These are phyloP conservation scores for Herpailurus yagouaroundi DNA, from an alignment of 2,113 vertebrate species.

Conservation along the genomic window DNA sequence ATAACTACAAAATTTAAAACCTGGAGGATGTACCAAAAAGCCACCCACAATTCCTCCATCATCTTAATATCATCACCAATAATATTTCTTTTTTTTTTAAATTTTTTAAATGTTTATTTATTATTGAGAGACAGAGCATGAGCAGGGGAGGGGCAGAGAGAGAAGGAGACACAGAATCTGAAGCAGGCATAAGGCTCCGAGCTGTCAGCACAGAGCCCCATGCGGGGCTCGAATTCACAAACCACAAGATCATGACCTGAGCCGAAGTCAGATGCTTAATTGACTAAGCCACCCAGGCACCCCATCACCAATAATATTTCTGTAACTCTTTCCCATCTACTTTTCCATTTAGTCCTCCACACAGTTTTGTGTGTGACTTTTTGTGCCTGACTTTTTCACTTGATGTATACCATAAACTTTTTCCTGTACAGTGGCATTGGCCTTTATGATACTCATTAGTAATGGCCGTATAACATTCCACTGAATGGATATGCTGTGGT, in stretches of 20 bases:
- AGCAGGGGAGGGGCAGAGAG: no score
- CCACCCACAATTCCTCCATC: not conserved
- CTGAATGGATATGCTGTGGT: not conserved
- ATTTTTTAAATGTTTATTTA: no score
- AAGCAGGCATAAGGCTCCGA: no score
- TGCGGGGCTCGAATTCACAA: no score
- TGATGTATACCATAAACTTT: not conserved
- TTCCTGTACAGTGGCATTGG: not conserved
- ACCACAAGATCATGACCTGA: no score
- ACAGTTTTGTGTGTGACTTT: not conserved
- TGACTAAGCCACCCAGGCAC: no score
- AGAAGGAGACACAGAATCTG: no score
- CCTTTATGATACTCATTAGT: not conserved
- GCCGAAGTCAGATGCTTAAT: no score
- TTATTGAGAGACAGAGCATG: no score
- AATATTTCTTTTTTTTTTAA: not conserved
- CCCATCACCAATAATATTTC: not conserved
- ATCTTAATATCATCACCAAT: not conserved
- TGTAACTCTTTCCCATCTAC: not conserved
- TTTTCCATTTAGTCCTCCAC: not conserved
- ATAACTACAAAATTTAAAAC: not conserved
- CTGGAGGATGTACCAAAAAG: not conserved
- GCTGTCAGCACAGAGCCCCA: no score
- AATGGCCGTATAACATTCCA: not conserved
- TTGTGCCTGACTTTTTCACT: not conserved